A percentile compares a stretch with the other conserved stretches of the same genome.
Evolutionary conservation across 1,140 invertebrate genomes (phyloP).

Genomic region (Drosophila nebulosa): DNA sequence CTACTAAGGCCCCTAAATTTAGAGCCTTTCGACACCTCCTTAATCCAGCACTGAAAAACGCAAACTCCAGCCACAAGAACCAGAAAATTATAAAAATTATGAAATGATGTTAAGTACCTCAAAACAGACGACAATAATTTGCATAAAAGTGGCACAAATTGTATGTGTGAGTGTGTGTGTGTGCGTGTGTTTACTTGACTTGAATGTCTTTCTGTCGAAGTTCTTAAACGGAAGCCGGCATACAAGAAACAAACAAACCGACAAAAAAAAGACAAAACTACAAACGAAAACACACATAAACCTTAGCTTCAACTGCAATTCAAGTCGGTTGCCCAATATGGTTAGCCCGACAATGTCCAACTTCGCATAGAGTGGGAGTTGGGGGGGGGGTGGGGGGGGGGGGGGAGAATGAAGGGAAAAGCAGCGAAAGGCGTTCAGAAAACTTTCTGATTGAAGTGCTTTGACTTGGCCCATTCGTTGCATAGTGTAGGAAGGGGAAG

Average conservation of each 20-base stretch:
- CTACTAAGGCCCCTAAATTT: too few species aligned
- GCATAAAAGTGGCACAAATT: constrained; percentile 73
- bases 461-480: constrained; percentile 18
- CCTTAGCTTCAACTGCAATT: constrained; percentile 30
- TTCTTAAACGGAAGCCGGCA: constrained; percentile 58
- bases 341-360: constrained; percentile 21
- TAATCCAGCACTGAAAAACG: not conserved
- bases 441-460: constrained; percentile 73
- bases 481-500: constrained; percentile 30
- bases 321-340: constrained; percentile 58
- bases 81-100: constrained; percentile 46
- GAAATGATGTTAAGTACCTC: constrained; percentile 62
- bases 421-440: constrained; percentile 44
- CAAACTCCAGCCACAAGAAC: constrained; percentile 14
- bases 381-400: too few species aligned
- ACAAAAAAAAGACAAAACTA: constrained; percentile 16
- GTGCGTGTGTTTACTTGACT: constrained; percentile 45
- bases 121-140: constrained; percentile 54
- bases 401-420: too few species aligned
- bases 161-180: constrained; percentile 40
- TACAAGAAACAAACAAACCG: constrained; percentile 51
- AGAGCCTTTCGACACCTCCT: too few species aligned
- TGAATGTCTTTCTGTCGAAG: constrained; percentile 32
- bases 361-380: constrained; percentile 20
- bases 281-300: constrained; percentile 41